Conservation (phyloP, 2,797 vertebrate species). For the Acestrorhynchus altus region DNA sequence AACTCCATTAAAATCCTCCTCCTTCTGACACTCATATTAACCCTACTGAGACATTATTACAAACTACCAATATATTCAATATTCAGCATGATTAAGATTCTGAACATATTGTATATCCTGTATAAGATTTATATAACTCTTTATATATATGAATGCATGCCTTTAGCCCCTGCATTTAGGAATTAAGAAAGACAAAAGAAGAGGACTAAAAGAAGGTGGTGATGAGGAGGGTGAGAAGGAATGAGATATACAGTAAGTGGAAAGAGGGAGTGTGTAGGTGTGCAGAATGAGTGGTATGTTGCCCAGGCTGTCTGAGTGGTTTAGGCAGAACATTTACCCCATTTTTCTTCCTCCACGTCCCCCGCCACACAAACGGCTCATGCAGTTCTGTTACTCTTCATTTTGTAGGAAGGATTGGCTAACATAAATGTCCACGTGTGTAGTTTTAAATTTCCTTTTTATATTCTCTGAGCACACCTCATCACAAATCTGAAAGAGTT, state of each 20-base stretch:
- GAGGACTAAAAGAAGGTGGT: neutral
- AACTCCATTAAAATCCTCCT: no score
- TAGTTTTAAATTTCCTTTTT: neutral
- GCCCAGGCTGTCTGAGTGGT: constrained; percentile 71
- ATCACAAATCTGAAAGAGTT: neutral
- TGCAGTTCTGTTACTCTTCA: neutral
- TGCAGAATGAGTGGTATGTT: constrained; percentile 72
- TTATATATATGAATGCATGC: neutral
- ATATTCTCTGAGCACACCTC: neutral
- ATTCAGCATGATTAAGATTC: no score
- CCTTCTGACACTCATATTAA: no score
- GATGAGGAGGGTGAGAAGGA: constrained; percentile 32
- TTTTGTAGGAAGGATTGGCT: neutral
- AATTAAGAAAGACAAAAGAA: constrained; percentile 13
- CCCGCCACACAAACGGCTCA: neutral
- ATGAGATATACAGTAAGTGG: constrained; percentile 28
- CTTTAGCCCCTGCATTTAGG: neutral
- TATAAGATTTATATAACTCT: neutral
- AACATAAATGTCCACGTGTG: neutral
- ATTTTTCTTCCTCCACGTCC: constrained; percentile 46
- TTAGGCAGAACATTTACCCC: constrained; percentile 50
- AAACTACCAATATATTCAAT: no score
- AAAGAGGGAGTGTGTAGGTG: constrained; percentile 57
- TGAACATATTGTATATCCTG: neutral
- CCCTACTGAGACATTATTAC: no score